Conservation (phyloP, 1,140 invertebrate genomes). For the Dryas iulia region DNA sequence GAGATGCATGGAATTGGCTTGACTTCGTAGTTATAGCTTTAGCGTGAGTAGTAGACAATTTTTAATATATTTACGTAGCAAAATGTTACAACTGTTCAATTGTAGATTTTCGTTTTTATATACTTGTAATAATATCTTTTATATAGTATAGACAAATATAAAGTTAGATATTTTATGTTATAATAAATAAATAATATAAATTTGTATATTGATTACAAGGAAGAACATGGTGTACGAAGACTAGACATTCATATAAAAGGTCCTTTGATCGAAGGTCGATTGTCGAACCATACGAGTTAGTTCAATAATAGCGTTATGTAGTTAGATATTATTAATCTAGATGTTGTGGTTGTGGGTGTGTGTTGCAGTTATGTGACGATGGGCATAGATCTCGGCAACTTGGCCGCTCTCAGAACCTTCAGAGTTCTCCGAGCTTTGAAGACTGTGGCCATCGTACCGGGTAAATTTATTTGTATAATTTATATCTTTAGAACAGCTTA, state of each 20-base stretch:
- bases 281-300: slow-evolving; percentile 20
- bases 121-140: slow-evolving; percentile 51
- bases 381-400: slow-evolving; percentile 98
- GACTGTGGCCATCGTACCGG: slow-evolving; percentile 99
- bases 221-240: slow-evolving; percentile 8
- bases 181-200: slow-evolving; percentile 12
- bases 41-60: slow-evolving; percentile 93
- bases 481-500: slow-evolving; percentile 31
- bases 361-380: slow-evolving; percentile 97
- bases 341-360: slow-evolving; percentile 70
- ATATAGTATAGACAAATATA: slow-evolving; percentile 48
- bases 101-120: slow-evolving; percentile 56
- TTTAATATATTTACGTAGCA: slow-evolving; percentile 67
- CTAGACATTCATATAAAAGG: slow-evolving; percentile 5
- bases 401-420: slow-evolving; percentile 98
- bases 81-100: slow-evolving; percentile 57
- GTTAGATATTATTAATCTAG: slow-evolving; percentile 69
- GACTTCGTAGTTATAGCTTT: slow-evolving; percentile 99
- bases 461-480: slow-evolving; percentile 83
- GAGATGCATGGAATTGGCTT: slow-evolving; percentile 99
- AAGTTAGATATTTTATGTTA: slow-evolving; percentile 36
- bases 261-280: slow-evolving; percentile 8
- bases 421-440: slow-evolving; percentile 98
- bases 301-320: slow-evolving; percentile 40
- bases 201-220: slow-evolving; percentile 7